Evolutionary conservation across 1,140 invertebrate genomes (phyloP), one percentile per base, ranked within the genome.

Genomic region (Trichoplusia ni): DNA sequence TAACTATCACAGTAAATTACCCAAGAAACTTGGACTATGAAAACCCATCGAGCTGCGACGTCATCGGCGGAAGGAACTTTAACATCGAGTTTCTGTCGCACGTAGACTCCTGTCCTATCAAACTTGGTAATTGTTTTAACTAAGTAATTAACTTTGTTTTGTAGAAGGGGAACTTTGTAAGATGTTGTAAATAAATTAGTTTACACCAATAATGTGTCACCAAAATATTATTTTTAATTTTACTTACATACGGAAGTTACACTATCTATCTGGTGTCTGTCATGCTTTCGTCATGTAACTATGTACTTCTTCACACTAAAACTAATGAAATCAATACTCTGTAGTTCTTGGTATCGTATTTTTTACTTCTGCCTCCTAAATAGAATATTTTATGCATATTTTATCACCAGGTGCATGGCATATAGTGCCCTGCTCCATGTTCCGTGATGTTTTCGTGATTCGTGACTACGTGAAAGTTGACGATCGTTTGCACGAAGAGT

Each of bases 351-450:
- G n/a, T n/a, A n/a, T n/a, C n/a, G n/a, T n/a, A n/a, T n/a, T n/a
- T n/a, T n/a, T n/a, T n/a, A n/a, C n/a, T n/a, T n/a, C n/a, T n/a
- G n/a, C n/a, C n/a, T n/a, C n/a, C n/a, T n/a, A n/a, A n/a, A n/a
- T n/a, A n/a, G n/a, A n/a, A n/a, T n/a, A n/a, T n/a, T n/a, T n/a
- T n/a, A n/a, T n/a, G n/a, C n/a, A n/a, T n/a, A n/a, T n/a, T n/a
- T n/a, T n/a, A n/a, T n/a, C n/a, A n/a, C n/a, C 42, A 84, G 82
- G 82, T 16, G 75, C 73, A 14, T 85, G 82, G 82, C 82, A 85
- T 31, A 72, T 85, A 4, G 67, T 81, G 0, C 82, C 82, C 0
- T 73, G 71, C 44, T 79, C 70, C 0, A 54, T 75, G 16, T 77
- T 79, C 35, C 61, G 63, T 7, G 73, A 78, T 1, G 29, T 78